Evolutionary conservation across 1,140 invertebrate genomes (phyloP).

Genomic region (Camponotus floridanus): DNA sequence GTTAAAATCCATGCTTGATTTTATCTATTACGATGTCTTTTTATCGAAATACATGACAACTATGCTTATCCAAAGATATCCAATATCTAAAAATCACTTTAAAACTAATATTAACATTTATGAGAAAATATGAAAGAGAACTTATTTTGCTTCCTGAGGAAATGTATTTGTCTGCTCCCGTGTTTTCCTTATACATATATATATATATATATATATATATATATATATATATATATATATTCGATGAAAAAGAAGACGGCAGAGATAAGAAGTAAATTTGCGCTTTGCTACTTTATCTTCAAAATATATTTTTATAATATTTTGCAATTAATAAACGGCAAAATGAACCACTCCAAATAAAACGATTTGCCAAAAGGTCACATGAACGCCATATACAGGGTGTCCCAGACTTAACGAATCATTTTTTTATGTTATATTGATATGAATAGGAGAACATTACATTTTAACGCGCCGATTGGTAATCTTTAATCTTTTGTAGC

Average conservation of each 20-base stretch:
- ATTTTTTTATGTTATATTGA: no score
- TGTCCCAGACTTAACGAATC: no score
- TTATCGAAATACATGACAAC: slow-evolving; percentile 31
- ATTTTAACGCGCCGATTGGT: no score
- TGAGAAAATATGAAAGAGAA: background rate
- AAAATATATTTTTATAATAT: slow-evolving; percentile 26
- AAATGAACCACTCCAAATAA: slow-evolving; percentile 7
- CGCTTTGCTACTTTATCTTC: background rate
- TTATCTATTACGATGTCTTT: slow-evolving; percentile 28
- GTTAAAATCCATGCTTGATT: slow-evolving; percentile 21
- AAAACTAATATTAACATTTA: background rate
- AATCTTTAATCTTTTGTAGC: no score
- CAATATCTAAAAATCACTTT: slow-evolving; percentile 32
- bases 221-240: background rate
- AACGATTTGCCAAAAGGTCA: background rate
- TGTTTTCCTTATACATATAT: background rate
- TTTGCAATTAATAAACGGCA: background rate
- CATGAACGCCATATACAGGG: background rate
- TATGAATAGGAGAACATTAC: no score
- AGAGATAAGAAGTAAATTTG: slow-evolving; percentile 9
- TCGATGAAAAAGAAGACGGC: slow-evolving; percentile 25
- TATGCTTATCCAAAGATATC: slow-evolving; percentile 40
- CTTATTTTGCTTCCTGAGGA: background rate
- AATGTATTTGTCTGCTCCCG: background rate
- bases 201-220: background rate